Evolutionary conservation across 2,797 vertebrate species (phyloP), one percentile per base, ranked within the genome.

Genomic region (Pogonophryne albipinna): DNA sequence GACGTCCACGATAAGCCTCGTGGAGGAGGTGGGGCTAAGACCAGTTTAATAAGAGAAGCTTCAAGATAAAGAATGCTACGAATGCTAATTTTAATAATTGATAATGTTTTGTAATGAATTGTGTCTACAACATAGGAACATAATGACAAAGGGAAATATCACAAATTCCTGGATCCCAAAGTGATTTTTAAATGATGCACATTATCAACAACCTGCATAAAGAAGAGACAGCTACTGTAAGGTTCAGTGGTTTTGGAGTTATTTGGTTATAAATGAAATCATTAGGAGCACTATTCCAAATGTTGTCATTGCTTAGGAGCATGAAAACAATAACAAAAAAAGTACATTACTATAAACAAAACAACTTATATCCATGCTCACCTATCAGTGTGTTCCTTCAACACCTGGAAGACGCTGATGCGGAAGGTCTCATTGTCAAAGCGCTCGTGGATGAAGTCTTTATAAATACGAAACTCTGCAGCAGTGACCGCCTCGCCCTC

Each of bases 401-500:
- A 88, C 86, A 99, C 98, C 93, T 99, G 98, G 94, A 97, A 99
- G 82, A 99, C 87, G 9, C 96, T 97, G 90, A 99, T 97, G 80
- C 95, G 96, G 92, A 99, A 99, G 0, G 98, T 99, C 87, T 99
- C 97, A 0, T 99, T 99, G 80, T 98, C 96, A 2, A 95, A 96
- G 42, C 95, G 96, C 50, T 98, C 98, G 1, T 94, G 96, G 91
- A 98, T 92, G 86, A 96, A 98, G 92, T 99, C 98, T 92, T 99
- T 99, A 71, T 98, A 99, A 85, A 99, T 98, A 41, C 98, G 96
- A 91, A 99, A 99, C 80, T 99, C 98, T 0, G 98, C 98, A 0
- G 98, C 97, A 0, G 98, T 99, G 80, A 99, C 98, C 0, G 97
- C 96, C 84, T 99, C 98, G 0, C 98, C 98, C 80, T 99, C 98